Conservation (phyloP, 53 echinoderm and acorn worm genomes). For the Mesocentrotus franciscanus region DNA sequence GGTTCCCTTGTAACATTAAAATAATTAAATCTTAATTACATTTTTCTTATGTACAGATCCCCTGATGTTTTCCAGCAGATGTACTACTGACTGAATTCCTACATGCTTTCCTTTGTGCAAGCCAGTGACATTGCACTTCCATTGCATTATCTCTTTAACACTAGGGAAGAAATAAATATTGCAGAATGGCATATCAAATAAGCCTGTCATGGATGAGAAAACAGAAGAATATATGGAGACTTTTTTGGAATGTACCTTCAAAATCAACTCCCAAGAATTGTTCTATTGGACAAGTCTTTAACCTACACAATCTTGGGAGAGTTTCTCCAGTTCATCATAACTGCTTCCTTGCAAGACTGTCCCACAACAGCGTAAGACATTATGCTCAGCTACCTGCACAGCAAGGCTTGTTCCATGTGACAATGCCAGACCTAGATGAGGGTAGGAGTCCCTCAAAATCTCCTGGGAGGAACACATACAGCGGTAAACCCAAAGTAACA, state of each 20-base stretch:
- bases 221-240: constrained; percentile 11
- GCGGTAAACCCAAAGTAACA: neutral
- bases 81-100: neutral
- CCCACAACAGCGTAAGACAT: neutral
- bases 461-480: neutral
- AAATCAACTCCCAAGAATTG: neutral
- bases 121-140: neutral
- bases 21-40: neutral
- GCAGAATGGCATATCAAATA: neutral
- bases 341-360: neutral
- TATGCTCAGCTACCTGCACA: neutral
- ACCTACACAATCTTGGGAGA: neutral
- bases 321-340: neutral
- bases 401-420: constrained; percentile 57
- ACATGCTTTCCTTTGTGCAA: neutral
- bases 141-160: neutral
- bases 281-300: neutral
- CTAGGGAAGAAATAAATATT: neutral
- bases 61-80: neutral
- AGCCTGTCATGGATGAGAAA: neutral
- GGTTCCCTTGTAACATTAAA: too few species aligned
- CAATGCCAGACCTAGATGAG: constrained; percentile 16
- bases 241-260: neutral
- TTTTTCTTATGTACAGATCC: neutral
- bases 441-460: neutral